Base-by-base conservation (phyloP, 1,140 invertebrate species). In the Drosophila novamexicana region DNA sequence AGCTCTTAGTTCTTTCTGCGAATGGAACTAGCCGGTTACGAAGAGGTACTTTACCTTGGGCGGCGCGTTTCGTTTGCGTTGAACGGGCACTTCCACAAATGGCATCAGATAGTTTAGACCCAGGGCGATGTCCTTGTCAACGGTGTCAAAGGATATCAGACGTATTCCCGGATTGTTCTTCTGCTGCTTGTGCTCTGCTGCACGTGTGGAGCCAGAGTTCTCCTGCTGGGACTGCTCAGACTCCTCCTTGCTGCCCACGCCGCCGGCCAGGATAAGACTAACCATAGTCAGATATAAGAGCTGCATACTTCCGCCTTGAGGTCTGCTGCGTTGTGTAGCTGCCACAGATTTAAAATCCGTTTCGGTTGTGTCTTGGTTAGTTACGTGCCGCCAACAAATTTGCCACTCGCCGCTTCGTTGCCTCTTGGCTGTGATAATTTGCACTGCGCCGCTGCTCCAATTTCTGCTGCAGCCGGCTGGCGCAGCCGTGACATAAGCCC, bases 51-150 rank as follows among this genome's bases (percentile, higher is more conserved):
- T 37, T 58, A 89, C 84, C 62, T 52, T 78, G 0, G 84, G 79
- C 7, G 84, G 77, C 9, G 65, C 84, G 37, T 81, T 73, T 1
- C 77, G 57, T 9, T 81, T 82, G 0, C 81, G 75, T 10, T 83
- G 85, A 14, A 90, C 50, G 8, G 90, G 90, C 62, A 91, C 79
- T 52, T 88, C 77, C 1, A 91, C n/a, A 12, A 91, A 91, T 2
- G 90, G 90, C 65, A 91, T 14, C 29, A 90, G 39, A 42, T 85
- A 88, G 58, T 91, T 82, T 47, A 91, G 39, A 3, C 90, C 90
- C 36, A 91, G 7, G 1, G 76, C 75, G 14, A 91, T 73, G 16
- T 85, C 12, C n/a, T 81, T 80, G 12, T 77, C 86, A 18, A 90
- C 65, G 0, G 83, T 40, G 29, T 90, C 82, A 37, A 91, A 90